Base-by-base conservation (phyloP, 2,113 vertebrate genomes). In the Notothenia rossii region DNA sequence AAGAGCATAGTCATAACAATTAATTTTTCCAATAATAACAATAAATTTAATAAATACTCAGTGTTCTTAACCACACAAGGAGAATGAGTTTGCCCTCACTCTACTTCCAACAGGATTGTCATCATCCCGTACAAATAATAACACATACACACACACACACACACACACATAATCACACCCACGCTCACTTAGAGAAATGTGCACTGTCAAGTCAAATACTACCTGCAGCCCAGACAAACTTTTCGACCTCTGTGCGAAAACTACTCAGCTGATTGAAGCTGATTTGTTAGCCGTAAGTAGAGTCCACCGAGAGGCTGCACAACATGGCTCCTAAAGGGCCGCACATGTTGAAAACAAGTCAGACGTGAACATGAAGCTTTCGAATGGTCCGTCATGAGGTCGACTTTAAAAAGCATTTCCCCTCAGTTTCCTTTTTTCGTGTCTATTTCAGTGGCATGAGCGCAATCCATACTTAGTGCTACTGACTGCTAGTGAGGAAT, bases 1-100 rank as follows among this genome's bases (percentile, higher is more conserved):
- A 90, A 89, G 78, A 91, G 83, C 64, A 69, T 77, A 18, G 61
- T 81, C 85, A 82, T 75, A 72, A 86, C 79, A 83, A 92, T 82
- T 77, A 92, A 90, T 29, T 72, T 86, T 87, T 92, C 82, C 84
- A 87, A 81, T 93, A 88, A 91, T 94, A 93, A 94, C 89, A 95
- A 94, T 93, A 89, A 90, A 93, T 93, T 92, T 88, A 95, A 95
- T 96, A 96, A 96, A 96, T 96, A 95, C 90, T 92, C 92, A 91
- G 90, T 90, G 91, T 94, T 94, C 87, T 87, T 91, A 90, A 90
- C 85, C 84, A 93, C 91, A 94, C 87, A 60, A 84, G 86, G 85
- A 92, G 89, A 91, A 88, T 76, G 82, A 91, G 87, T 87, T 87
- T 68, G 43, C n/a, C 63, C 83, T 90, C 91, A 91, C 78, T 89